Evolutionary conservation across 92 coral and sea anemone species (phyloP).

Genomic region (Epizoanthus illoricatus): DNA sequence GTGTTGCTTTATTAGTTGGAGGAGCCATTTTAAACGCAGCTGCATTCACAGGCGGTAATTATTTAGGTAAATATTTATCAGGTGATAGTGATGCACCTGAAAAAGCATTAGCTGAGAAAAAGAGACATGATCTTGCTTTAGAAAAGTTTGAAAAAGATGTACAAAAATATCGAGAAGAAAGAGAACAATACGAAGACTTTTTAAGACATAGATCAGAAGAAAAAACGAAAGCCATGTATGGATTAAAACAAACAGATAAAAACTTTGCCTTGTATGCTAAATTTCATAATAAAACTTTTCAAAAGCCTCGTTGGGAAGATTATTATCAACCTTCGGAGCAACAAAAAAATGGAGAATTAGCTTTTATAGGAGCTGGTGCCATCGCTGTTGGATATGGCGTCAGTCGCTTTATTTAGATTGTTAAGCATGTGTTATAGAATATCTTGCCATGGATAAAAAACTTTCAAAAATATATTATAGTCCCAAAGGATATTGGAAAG

Average conservation of each 20-base stretch:
- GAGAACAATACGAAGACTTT: too few species aligned
- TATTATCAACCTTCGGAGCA: conserved; percentile 23
- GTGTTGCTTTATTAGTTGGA: neutral
- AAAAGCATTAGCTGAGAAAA: neutral
- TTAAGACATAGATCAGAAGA: too few species aligned
- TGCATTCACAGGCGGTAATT: conserved; percentile 34
- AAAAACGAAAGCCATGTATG: too few species aligned
- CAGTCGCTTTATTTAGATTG: too few species aligned
- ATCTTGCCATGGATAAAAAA: too few species aligned
- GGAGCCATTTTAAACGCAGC: conserved; percentile 14
- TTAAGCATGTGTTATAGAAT: too few species aligned
- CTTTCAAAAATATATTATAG: conserved; percentile 1
- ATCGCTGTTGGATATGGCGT: too few species aligned
- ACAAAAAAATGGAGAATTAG: conserved; percentile 17
- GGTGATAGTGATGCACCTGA: conserved; percentile 24
- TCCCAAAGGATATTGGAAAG: conserved; percentile 4
- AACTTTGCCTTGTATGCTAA: conserved; percentile 17
- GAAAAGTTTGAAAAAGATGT: too few species aligned
- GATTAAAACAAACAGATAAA: conserved; percentile 14
- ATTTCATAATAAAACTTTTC: conserved; percentile 11
- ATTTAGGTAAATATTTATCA: neutral
- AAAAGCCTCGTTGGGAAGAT: conserved; percentile 6
- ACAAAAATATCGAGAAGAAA: too few species aligned
- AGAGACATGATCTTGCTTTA: too few species aligned
- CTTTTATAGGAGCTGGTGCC: too few species aligned